Base-by-base conservation (phyloP, 2,113 vertebrate genomes). In the Phrynosoma platyrhinos region DNA sequence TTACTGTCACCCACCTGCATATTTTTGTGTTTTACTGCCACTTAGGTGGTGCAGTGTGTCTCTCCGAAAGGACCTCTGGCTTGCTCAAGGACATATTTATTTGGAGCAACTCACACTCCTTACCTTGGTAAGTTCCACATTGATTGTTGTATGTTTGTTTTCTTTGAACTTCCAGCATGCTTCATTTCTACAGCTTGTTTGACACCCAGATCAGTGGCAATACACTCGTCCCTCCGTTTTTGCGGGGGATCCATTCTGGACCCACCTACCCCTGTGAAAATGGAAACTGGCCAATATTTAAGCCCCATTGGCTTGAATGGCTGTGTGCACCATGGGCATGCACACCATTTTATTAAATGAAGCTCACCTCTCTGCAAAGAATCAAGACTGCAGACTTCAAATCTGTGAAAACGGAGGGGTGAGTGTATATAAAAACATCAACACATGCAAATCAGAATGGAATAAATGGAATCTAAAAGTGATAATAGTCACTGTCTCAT, bases 71-170 rank as follows among this genome's bases (percentile, higher is more conserved):
- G 98, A 89, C 98, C 98, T 71, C 94, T 99, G 76, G 96, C 98
- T 90, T 99, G 99, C 94, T 97, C 98, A 74, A 97, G 99, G 90
- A 99, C 99, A 10, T 99, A 98, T 94, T 99, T 99, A 94, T 99
- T 99, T 93, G 99, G 98, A 92, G 96, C 96, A 55, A 98, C 98
- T 90, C 98, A 99, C 90, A 9, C 96, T 79, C 98, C 99, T 72
- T 99, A 98, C 90, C 95, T 99, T 68, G 98, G 99, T 99, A 96
- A 97, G 97, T 93, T 86, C 0, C 18, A 84, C 20, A 9, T 53
- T 1, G 21, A 25, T 82, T 47, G 47, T 30, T 27, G 6, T 7
- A 0, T 25, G 1, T 42, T 27, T 55, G 27, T 6, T n/a, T 30
- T 69, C 8, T 36, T 6, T n/a, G 32, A 3, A 12, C 18, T 42